These are phyloP conservation scores for Pionites leucogaster DNA, from an alignment of 2,113 vertebrate species.

Conservation along the genomic window DNA sequence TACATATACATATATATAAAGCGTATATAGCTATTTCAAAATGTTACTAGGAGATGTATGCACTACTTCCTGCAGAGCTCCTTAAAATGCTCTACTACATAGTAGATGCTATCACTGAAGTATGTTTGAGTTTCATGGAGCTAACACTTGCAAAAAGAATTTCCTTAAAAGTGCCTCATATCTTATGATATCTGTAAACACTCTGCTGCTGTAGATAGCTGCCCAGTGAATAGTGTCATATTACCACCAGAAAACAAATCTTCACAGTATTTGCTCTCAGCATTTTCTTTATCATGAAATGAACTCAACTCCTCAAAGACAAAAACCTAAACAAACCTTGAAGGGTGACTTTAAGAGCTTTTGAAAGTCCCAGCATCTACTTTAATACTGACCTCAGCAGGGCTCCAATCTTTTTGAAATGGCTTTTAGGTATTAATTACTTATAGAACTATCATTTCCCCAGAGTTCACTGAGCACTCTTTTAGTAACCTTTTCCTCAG, in stretches of 20 bases:
- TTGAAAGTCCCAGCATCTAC: constrained; percentile 29
- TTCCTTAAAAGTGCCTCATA: constrained; percentile 33
- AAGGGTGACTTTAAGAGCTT: constrained; percentile 44
- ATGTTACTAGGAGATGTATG: neutral
- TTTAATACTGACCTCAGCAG: constrained; percentile 24
- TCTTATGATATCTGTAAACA: constrained; percentile 30
- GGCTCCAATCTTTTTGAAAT: constrained; percentile 33
- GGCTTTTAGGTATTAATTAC: constrained; percentile 57
- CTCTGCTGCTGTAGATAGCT: neutral
- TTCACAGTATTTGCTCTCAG: constrained; percentile 43
- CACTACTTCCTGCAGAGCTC: neutral
- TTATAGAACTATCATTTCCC: constrained; percentile 40
- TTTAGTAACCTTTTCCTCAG: constrained; percentile 42
- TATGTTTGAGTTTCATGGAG: constrained; percentile 50
- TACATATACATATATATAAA: neutral
- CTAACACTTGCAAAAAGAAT: constrained; percentile 17
- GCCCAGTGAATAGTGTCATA: constrained; percentile 34
- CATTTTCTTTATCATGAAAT: constrained; percentile 37
- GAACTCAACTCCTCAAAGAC: constrained; percentile 17
- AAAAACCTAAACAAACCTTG: constrained; percentile 51
- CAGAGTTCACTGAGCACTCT: neutral
- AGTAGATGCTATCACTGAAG: neutral
- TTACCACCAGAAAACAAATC: constrained; percentile 14
- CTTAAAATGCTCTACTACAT: neutral
- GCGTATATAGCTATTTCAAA: neutral